Evolutionary conservation across 2,113 vertebrate species (phyloP), one percentile per base, ranked within the genome.

Genomic region (Dasyornis broadbenti): DNA sequence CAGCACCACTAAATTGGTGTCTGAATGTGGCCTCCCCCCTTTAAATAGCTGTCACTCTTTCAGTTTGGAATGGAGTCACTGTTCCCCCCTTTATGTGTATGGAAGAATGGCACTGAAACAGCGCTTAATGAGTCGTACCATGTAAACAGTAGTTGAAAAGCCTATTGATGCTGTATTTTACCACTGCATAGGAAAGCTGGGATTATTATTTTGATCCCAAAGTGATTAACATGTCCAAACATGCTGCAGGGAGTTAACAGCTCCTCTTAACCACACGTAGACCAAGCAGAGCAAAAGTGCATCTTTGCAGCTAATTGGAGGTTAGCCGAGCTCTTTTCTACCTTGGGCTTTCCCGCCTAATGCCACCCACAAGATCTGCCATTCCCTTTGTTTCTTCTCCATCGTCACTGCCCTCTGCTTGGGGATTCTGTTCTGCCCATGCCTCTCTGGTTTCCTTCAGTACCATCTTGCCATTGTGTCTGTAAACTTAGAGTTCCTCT

Each of bases 191-290:
- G 71, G 77, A 95, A 90, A 89, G 19, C 44, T 37, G 72, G 49
- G 61, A 60, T 50, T 90, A 88, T 79, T 64, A 24, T 64, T 92
- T 92, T 75, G 53, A 49, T 90, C 59, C 27, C 28, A n/a, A 47
- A 75, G 64, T 54, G 42, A 87, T 84, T 73, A 63, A 53, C 9
- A 3, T 57, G 50, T 69, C 37, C 64, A 68, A 50, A 77, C 37
- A 28, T 63, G 31, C 53, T 89, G 19, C 42, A 49, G 37, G 26
- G 68, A 73, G 20, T 56, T 89, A 61, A 76, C 31, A 63, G 11
- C 37, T 73, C 30, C 86, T 91, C 76, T 24, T 65, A 65, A 68
- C 24, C 16, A 11, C n/a, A 30, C 21, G 13, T 2, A 73, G 22
- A 57, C 13, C 11, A 56, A 47, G 57, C 6, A 16, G 18, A 73